Percentiles rank a stretch among this genome's conserved stretches.
These are phyloP conservation scores for Caenorhabditis brenneri DNA, from an alignment of 1,140 invertebrate species.

Conservation along the genomic window DNA sequence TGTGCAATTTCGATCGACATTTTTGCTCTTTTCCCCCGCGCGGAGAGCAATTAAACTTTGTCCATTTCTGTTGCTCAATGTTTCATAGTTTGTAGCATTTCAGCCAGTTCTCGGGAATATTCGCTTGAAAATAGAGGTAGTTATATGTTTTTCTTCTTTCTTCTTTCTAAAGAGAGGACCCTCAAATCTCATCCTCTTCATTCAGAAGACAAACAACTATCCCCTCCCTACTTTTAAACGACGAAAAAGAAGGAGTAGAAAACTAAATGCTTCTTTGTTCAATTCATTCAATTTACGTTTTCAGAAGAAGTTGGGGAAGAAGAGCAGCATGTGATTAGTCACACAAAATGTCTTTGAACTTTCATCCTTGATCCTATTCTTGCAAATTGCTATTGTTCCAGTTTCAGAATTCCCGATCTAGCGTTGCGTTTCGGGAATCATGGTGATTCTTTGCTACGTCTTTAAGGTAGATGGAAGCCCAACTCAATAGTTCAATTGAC, in stretches of 20 bases:
- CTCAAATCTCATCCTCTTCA: constrained; percentile 31
- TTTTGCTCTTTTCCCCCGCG: neutral
- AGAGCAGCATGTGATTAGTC: constrained; percentile 17
- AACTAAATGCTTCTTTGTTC: neutral
- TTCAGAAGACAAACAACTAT: constrained; percentile 34
- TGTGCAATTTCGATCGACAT: neutral
- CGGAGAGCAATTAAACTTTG: neutral
- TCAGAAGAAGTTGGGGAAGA: neutral
- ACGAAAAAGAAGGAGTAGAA: neutral
- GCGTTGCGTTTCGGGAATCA: neutral
- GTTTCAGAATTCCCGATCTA: too few species aligned
- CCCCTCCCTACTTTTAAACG: constrained; percentile 22
- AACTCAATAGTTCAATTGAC: too few species aligned
- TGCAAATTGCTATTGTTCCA: too few species aligned
- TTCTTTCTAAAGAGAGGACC: neutral
- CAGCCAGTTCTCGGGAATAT: too few species aligned
- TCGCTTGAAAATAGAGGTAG: neutral
- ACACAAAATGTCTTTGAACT: neutral
- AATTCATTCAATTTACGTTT: constrained; percentile 2
- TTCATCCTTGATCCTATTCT: neutral
- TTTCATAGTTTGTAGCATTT: too few species aligned
- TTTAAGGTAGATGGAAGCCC: too few species aligned
- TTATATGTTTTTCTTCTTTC: constrained; percentile 14
- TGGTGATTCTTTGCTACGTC: too few species aligned
- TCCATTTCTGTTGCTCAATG: too few species aligned